phyloP scores from a whole-genome alignment of 2,113 vertebrate species.

The Siniperca knerii region DNA sequence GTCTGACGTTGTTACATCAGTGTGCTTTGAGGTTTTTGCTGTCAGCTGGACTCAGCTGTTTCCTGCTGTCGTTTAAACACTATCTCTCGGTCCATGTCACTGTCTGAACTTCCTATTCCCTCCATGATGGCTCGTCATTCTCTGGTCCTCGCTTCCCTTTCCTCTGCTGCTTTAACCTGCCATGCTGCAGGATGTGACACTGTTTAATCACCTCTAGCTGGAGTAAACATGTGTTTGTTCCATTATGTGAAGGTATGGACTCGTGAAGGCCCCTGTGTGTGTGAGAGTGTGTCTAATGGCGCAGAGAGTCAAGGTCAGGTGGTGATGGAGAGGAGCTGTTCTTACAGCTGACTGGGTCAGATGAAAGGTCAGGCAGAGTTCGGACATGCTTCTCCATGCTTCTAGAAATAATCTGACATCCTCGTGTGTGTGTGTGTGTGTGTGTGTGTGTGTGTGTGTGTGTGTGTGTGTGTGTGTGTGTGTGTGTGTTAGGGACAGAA shows the following conservation, averaged over 20 bases:
- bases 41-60: slow-evolving; percentile 59
- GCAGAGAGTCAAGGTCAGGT: slow-evolving; percentile 62
- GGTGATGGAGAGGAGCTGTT: slow-evolving; percentile 49
- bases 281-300: slow-evolving; percentile 41
- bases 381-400: slow-evolving; percentile 29
- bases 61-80: slow-evolving; percentile 29
- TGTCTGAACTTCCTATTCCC: slow-evolving; percentile 53
- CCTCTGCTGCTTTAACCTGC: slow-evolving; percentile 23
- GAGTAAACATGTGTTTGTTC: slow-evolving; percentile 37
- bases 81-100: slow-evolving; percentile 52
- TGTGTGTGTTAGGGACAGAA: slow-evolving; percentile 9
- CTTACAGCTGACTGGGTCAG: slow-evolving; percentile 51
- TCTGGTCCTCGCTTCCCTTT: slow-evolving; percentile 43
- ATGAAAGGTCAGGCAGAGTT: slow-evolving; percentile 64
- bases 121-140: neutral
- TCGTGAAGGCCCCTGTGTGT: slow-evolving; percentile 4
- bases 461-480: slow-evolving; percentile 6
- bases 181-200: slow-evolving; percentile 30
- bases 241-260: neutral
- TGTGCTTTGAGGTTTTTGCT: slow-evolving; percentile 52
- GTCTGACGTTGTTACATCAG: slow-evolving; percentile 41
- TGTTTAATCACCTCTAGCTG: slow-evolving; percentile 1
- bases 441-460: neutral
- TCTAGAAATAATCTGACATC: slow-evolving; percentile 48
- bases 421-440: slow-evolving; percentile 6